Conservation (phyloP, 2,888 invertebrate species). For the Microctonus aethiopoides region DNA sequence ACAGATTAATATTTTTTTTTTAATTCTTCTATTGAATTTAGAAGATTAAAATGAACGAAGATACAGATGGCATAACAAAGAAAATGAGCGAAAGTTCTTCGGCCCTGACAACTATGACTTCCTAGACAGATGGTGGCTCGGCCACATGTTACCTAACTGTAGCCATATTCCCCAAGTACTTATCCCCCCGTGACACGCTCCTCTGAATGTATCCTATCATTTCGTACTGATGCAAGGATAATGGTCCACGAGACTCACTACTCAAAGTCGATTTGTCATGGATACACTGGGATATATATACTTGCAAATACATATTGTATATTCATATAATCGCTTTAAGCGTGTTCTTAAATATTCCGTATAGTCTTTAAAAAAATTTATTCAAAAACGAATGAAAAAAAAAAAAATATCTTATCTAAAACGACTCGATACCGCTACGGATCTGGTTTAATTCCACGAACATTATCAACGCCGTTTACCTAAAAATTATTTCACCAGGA, state of each 20-base stretch:
- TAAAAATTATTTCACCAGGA: neutral
- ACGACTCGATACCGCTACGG: neutral
- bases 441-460: conserved; percentile 12
- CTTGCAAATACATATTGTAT: too few relatives aligned
- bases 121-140: conserved; percentile 55
- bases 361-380: neutral
- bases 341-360: too few relatives aligned
- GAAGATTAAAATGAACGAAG: neutral
- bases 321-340: too few relatives aligned
- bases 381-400: neutral
- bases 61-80: conserved; percentile 10
- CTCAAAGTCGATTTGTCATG: conserved; percentile 16
- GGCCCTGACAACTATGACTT: conserved; percentile 38
- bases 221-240: conserved; percentile 6
- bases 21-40: neutral
- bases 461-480: conserved; percentile 1
- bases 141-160: conserved; percentile 56
- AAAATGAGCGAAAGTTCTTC: conserved; percentile 2
- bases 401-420: neutral
- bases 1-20: neutral
- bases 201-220: neutral
- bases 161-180: conserved; percentile 31
- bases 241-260: neutral
- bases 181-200: neutral
- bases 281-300: neutral